A percentile compares a stretch with the other conserved stretches of the same genome.
Conservation (phyloP, 2,113 vertebrate species). For the Hepsetus odoe region DNA sequence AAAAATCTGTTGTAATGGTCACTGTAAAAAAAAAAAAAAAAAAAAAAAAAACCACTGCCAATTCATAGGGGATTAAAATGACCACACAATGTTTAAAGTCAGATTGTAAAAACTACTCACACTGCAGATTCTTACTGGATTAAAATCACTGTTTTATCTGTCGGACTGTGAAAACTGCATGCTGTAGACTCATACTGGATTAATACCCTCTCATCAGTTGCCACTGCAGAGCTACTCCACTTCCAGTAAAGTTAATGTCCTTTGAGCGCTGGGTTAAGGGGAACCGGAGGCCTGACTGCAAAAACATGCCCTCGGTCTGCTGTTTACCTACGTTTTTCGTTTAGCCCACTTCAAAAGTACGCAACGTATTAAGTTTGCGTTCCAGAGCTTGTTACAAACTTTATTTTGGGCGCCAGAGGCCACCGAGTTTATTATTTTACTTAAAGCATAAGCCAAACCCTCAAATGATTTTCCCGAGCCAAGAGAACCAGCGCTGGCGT, state of each 20-base stretch:
- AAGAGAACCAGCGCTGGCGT: constrained; percentile 65
- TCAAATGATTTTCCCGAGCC: constrained; percentile 70
- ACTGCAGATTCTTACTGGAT: too few relatives aligned
- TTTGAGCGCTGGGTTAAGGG: neutral
- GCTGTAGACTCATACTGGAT: too few relatives aligned
- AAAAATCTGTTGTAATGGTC: too few relatives aligned
- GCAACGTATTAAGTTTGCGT: constrained; percentile 66
- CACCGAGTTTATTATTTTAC: constrained; percentile 71
- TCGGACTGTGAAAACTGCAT: too few relatives aligned
- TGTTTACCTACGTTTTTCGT: constrained; percentile 62
- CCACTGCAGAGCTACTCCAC: too few relatives aligned
- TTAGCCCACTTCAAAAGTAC: constrained; percentile 62
- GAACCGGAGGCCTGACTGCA: constrained; percentile 53
- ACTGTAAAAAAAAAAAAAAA: too few relatives aligned
- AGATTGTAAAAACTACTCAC: too few relatives aligned
- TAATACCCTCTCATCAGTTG: too few relatives aligned
- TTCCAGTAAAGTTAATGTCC: neutral
- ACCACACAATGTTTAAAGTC: too few relatives aligned
- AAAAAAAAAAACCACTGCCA: too few relatives aligned
- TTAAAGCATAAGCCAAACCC: constrained; percentile 73
- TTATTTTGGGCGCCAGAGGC: constrained; percentile 62
- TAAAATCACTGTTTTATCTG: too few relatives aligned
- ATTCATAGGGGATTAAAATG: too few relatives aligned
- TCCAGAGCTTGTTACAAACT: constrained; percentile 72
- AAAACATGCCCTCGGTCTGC: constrained; percentile 47